Conservation (phyloP, 2,797 vertebrate genomes). For the Trematomus bernacchii region DNA sequence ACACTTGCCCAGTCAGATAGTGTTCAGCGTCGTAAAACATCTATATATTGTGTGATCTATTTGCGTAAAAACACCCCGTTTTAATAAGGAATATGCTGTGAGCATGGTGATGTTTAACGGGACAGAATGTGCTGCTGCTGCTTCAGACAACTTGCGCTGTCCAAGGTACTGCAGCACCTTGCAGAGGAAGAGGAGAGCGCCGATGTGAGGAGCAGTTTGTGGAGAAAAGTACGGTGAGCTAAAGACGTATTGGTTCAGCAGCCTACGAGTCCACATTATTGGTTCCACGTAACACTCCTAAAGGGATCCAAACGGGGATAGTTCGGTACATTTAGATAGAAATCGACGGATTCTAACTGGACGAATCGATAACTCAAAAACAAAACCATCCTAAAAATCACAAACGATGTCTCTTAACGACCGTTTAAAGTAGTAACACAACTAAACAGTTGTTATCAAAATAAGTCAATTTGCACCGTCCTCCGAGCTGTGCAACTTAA, state of each 20-base stretch:
- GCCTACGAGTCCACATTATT: not conserved
- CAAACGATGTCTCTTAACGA: too few species aligned
- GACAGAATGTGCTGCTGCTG: not conserved
- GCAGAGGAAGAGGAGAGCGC: not conserved
- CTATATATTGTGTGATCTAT: not conserved
- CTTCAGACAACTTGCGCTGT: slow-evolving; percentile 71
- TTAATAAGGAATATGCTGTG: too few species aligned
- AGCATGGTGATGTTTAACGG: not conserved
- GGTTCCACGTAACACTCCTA: too few species aligned
- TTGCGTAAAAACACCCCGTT: not conserved
- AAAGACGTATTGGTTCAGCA: not conserved
- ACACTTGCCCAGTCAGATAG: not conserved
- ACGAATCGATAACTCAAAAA: too few species aligned
- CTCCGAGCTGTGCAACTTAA: too few species aligned
- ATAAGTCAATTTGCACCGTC: too few species aligned
- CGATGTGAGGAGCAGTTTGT: slow-evolving; percentile 10
- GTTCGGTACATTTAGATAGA: too few species aligned
- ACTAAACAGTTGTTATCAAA: too few species aligned
- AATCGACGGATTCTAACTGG: too few species aligned
- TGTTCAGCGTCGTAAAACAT: not conserved
- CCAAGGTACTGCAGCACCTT: slow-evolving; percentile 80
- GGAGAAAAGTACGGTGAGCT: slow-evolving; percentile 7
- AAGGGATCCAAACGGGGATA: too few species aligned
- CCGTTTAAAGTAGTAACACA: too few species aligned
- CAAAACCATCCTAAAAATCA: too few species aligned